phyloP scores from a whole-genome alignment of 2,797 vertebrate species.

The Sciurus carolinensis region DNA sequence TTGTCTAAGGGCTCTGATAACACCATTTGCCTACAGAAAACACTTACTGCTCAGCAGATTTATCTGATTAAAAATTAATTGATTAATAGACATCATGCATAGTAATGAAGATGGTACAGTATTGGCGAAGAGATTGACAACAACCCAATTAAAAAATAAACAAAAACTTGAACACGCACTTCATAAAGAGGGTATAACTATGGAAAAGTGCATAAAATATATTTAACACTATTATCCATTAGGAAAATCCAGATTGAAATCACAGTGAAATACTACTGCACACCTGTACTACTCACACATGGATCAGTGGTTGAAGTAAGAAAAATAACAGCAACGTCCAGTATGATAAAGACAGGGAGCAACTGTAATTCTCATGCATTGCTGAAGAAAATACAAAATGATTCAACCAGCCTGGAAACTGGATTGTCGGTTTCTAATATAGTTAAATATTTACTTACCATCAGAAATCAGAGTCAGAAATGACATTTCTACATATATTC shows the following conservation, averaged over 20 bases:
- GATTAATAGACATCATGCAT: neutral
- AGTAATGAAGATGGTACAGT: neutral
- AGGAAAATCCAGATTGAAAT: neutral
- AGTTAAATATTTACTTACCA: neutral
- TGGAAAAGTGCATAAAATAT: neutral
- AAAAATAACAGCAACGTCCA: neutral
- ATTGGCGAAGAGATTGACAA: neutral
- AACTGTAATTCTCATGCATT: neutral
- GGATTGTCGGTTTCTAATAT: neutral
- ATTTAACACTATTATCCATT: neutral
- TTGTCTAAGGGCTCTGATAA: neutral
- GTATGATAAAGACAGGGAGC: neutral
- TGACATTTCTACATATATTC: neutral
- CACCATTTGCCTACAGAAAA: neutral
- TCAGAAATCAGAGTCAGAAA: neutral
- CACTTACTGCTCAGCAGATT: neutral
- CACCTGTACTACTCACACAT: neutral
- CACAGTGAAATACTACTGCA: neutral
- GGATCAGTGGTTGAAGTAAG: slow-evolving; percentile 1
- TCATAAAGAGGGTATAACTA: neutral
- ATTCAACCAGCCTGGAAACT: neutral
- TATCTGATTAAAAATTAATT: slow-evolving; percentile 27
- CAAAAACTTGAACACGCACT: neutral
- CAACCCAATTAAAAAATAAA: neutral
- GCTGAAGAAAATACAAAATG: neutral